Evolutionary conservation across 37 sponge, comb jelly and placozoan genomes (phyloP), one percentile per base, ranked within the genome.

Genomic region (Halichondria panicea): DNA sequence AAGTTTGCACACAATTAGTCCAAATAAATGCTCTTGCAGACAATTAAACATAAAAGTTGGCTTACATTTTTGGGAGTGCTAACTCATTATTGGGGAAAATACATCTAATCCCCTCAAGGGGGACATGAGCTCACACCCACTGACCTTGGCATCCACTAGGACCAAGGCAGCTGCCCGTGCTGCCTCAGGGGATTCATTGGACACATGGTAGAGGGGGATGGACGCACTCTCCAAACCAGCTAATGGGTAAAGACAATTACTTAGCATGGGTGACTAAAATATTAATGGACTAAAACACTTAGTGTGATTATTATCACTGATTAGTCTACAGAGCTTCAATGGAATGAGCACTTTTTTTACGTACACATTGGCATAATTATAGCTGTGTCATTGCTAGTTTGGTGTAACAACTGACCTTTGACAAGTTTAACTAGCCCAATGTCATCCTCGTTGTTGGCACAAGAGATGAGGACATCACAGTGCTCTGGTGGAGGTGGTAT

Each of bases 131-230:
- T 9, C 5, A 56, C 5, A 43, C n/a, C 7, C 4, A 27, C 64
- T 44, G 40, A 84, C 92, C 92, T 92, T 92, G 3, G 85, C 56
- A 67, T 83, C 85, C 28, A 92, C 82, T 15, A 92, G 67, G 31
- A 84, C 61, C 56, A 84, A 59, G 3, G 77, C 89, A 12, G 70
- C 72, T 0, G 68, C 2, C 43, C 75, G 78, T 37, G 76, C 55
- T 48, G 66, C 75, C 22, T 72, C 86, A 4, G 63, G 67, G 12
- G 73, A 32, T 3, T 36, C 55, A 7, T 57, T 60, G 11, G 40
- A 24, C 57, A 75, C 79, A 31, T 58, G 35, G 43, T 71, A 83
- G 42, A 74, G 75, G 0, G 65, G 24, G 40, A 72, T 39, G 1
- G 48, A 36, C 2, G 43, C 65, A 6, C 19, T 41, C 75, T 83